Percentiles rank a stretch among this genome's conserved stretches.
Conservation (phyloP, 1,140 invertebrate species). For the Zophobas atratus region DNA sequence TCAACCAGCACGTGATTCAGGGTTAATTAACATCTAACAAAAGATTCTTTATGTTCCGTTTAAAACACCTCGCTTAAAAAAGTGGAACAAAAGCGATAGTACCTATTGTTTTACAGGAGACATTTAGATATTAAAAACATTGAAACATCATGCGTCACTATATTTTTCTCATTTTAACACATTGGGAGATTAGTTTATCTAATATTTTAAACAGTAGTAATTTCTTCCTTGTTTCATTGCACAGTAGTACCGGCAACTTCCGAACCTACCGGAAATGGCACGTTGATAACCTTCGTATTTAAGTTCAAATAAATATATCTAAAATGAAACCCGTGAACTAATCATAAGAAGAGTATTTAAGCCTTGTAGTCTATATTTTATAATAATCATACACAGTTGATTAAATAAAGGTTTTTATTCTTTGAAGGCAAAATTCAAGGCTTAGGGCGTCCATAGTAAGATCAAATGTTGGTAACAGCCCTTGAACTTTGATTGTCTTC, state of each 20-base stretch:
- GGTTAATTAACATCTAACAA: slow-evolving; percentile 4
- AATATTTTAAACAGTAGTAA: too few relatives aligned
- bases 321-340: background rate
- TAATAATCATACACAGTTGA: slow-evolving; percentile 17
- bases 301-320: slow-evolving; percentile 1
- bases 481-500: slow-evolving; percentile 27
- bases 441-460: slow-evolving; percentile 11
- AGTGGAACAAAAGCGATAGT: slow-evolving; percentile 4
- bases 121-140: background rate
- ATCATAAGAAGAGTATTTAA: slow-evolving; percentile 19
- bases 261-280: background rate
- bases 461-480: slow-evolving; percentile 4
- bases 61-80: slow-evolving; percentile 2
- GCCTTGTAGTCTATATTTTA: slow-evolving; percentile 3
- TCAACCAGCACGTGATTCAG: slow-evolving; percentile 21
- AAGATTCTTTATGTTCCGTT: slow-evolving; percentile 14
- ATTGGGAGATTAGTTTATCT: background rate
- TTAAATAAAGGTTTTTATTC: slow-evolving; percentile 15
- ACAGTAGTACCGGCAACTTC: too few relatives aligned
- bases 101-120: slow-evolving; percentile 9
- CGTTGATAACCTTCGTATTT: slow-evolving; percentile 6
- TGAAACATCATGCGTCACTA: background rate
- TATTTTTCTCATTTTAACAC: background rate
- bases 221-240: too few relatives aligned
- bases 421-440: slow-evolving; percentile 27